A percentile compares a stretch with the other conserved stretches of the same genome.
Conservation (phyloP, 1,140 invertebrate species). For the Portunus trituberculatus region DNA sequence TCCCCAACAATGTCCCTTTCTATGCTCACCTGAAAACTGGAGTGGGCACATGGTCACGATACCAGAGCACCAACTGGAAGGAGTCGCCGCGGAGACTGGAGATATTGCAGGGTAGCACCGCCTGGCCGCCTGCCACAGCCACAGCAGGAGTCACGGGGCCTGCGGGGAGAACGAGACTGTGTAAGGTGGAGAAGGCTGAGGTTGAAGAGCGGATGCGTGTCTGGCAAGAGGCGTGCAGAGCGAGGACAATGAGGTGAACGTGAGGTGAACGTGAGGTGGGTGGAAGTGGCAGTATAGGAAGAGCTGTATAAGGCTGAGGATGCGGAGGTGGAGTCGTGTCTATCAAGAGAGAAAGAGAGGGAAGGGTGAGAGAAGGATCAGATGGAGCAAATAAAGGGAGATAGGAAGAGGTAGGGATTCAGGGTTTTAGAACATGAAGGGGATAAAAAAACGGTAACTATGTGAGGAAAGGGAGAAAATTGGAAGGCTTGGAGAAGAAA, state of each 20-base stretch:
- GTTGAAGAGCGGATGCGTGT: no score
- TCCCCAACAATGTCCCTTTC: neutral
- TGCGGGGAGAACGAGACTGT: neutral
- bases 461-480: no score
- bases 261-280: no score
- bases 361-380: neutral
- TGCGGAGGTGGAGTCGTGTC: no score
- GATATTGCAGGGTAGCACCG: slow-evolving; percentile 83
- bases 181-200: neutral
- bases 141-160: slow-evolving; percentile 84
- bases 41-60: slow-evolving; percentile 87
- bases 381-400: neutral
- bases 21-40: slow-evolving; percentile 91
- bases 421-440: neutral
- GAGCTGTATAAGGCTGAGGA: no score
- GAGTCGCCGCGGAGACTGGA: slow-evolving; percentile 86
- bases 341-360: neutral
- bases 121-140: slow-evolving; percentile 79
- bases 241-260: no score
- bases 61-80: slow-evolving; percentile 92
- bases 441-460: neutral
- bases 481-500: no score
- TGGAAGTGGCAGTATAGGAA: no score
- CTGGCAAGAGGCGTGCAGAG: no score
- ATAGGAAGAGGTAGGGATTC: neutral